Percentiles rank a stretch among this genome's conserved stretches.
Evolutionary conservation across 2,113 vertebrate genomes (phyloP).

Genomic region (Embiotoca jacksoni): DNA sequence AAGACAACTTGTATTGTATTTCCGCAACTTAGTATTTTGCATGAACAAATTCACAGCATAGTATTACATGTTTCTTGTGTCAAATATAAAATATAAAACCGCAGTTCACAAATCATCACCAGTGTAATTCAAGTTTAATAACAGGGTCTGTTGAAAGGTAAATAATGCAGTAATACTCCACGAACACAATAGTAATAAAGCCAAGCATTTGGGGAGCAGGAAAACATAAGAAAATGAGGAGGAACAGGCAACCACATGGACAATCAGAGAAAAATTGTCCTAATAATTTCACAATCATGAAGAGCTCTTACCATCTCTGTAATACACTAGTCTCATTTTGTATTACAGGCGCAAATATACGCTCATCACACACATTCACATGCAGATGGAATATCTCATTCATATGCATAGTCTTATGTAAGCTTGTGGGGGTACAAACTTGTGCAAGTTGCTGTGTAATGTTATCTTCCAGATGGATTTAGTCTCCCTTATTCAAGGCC

Average conservation of each 20-base stretch:
- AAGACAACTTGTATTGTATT: neutral
- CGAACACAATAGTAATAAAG: neutral
- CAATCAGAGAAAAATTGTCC: constrained; percentile 25
- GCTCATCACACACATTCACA: constrained; percentile 26
- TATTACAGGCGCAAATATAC: constrained; percentile 25
- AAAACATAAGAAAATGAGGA: constrained; percentile 7
- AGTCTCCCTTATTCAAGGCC: constrained; percentile 70
- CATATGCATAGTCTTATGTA: constrained; percentile 70
- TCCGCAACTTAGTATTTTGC: neutral
- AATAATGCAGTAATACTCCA: constrained; percentile 38
- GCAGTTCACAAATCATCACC: constrained; percentile 7
- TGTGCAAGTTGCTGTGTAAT: constrained; percentile 72
- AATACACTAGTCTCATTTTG: constrained; percentile 41
- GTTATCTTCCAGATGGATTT: constrained; percentile 79
- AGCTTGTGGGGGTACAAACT: constrained; percentile 73
- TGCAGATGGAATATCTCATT: constrained; percentile 63
- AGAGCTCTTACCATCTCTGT: constrained; percentile 18
- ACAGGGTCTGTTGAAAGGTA: constrained; percentile 17
- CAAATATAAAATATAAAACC: constrained; percentile 4
- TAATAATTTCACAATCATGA: constrained; percentile 19
- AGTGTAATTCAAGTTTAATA: constrained; percentile 21
- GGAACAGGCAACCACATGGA: constrained; percentile 3
- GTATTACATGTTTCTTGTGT: neutral
- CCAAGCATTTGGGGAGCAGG: neutral
- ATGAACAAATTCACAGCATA: neutral